These are phyloP conservation scores for Nannoperca australis DNA, from an alignment of 2,797 vertebrate genomes.

Conservation along the genomic window DNA sequence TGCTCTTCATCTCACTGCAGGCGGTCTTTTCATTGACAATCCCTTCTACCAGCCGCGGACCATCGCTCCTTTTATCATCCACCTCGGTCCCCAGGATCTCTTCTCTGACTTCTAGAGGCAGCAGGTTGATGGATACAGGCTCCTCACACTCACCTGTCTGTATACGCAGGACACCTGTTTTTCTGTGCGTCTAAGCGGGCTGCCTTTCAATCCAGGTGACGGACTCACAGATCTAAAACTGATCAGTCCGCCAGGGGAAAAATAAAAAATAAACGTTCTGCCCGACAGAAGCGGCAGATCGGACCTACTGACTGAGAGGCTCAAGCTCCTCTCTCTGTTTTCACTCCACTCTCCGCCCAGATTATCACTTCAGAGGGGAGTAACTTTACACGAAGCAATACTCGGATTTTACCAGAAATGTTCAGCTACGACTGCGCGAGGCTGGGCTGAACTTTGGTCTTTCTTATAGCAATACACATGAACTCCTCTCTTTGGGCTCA, in stretches of 20 bases:
- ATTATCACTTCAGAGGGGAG: slow-evolving; percentile 57
- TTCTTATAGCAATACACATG: slow-evolving; percentile 88
- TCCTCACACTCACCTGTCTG: slow-evolving; percentile 44
- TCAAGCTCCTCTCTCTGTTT: slow-evolving; percentile 50
- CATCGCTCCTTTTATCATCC: slow-evolving; percentile 98
- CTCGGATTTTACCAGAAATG: slow-evolving; percentile 71
- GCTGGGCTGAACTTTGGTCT: slow-evolving; percentile 73
- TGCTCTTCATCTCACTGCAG: slow-evolving; percentile 90
- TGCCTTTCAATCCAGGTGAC: slow-evolving; percentile 58
- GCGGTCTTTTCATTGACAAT: slow-evolving; percentile 99
- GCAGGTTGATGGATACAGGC: slow-evolving; percentile 57
- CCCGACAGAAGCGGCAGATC: slow-evolving; percentile 17
- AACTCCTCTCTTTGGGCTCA: slow-evolving; percentile 83
- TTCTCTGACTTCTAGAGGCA: slow-evolving; percentile 99
- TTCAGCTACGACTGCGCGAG: slow-evolving; percentile 64
- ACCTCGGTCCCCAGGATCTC: slow-evolving; percentile 98
- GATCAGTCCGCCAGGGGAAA: slow-evolving; percentile 25
- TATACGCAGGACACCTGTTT: slow-evolving; percentile 31
- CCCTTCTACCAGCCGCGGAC: slow-evolving; percentile 99
- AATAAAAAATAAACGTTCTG: slow-evolving; percentile 13
- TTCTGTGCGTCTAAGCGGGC: slow-evolving; percentile 44
- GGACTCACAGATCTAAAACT: slow-evolving; percentile 48
- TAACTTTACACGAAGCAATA: slow-evolving; percentile 85
- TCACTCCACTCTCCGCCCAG: slow-evolving; percentile 42
- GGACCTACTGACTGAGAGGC: slow-evolving; percentile 52